Percentiles rank a stretch among this genome's conserved stretches.
phyloP scores from a whole-genome alignment of 35 echinoderm and acorn worm genomes.

The Patiria miniata region DNA sequence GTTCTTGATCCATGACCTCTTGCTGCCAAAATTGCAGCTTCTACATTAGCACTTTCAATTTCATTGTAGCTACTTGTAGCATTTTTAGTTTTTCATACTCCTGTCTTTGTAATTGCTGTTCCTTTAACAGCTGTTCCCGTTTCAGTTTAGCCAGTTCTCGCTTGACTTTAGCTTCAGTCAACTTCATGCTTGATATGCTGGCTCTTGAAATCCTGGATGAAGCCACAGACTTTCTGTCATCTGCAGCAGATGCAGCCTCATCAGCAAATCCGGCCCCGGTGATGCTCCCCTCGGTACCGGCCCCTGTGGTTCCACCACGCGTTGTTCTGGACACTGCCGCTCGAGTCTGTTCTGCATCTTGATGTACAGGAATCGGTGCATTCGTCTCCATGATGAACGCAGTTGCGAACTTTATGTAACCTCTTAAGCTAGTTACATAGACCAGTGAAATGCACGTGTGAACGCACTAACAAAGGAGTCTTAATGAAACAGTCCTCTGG shows the following conservation, averaged over 20 bases:
- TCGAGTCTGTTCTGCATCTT: background rate
- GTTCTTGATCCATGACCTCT: constrained; percentile 23
- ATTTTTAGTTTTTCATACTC: constrained; percentile 46
- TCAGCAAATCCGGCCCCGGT: background rate
- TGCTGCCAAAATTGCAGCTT: constrained; percentile 74
- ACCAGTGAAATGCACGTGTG: background rate
- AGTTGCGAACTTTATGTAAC: background rate
- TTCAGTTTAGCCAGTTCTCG: constrained; percentile 33
- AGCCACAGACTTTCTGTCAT: background rate
- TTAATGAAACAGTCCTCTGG: too few species aligned
- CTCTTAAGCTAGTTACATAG: background rate
- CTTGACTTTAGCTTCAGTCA: constrained; percentile 48
- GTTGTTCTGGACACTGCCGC: background rate
- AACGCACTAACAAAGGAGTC: background rate
- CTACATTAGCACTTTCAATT: constrained; percentile 53
- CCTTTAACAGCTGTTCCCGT: constrained; percentile 43
- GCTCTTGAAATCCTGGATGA: background rate
- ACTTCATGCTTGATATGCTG: background rate
- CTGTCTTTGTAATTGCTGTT: constrained; percentile 47
- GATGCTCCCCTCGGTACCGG: background rate
- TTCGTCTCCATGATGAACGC: background rate
- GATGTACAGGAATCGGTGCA: background rate
- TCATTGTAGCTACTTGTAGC: constrained; percentile 58
- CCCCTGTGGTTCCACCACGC: background rate
- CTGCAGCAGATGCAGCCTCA: background rate